Evolutionary conservation across 2,888 invertebrate species (phyloP).

Genomic region (Phymatocera aterrima): DNA sequence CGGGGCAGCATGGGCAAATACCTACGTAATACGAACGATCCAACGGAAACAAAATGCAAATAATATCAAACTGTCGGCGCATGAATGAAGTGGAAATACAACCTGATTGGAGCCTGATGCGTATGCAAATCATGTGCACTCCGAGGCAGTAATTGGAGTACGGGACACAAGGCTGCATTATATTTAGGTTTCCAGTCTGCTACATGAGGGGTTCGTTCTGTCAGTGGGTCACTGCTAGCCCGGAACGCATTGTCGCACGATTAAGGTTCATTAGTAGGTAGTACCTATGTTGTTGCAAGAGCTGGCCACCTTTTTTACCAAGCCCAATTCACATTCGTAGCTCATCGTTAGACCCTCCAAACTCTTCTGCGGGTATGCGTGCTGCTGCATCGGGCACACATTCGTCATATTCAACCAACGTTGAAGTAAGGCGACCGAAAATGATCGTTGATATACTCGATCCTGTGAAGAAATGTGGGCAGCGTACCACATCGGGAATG

Average conservation of each 20-base stretch:
- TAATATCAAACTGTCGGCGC: constrained; percentile 51
- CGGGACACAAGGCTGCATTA: constrained; percentile 69
- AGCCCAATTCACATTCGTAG: neutral
- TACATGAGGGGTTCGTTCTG: constrained; percentile 61
- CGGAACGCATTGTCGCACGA: constrained; percentile 68
- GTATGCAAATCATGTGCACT: constrained; percentile 70
- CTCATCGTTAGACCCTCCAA: neutral
- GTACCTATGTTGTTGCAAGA: constrained; percentile 32
- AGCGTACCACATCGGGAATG: too few relatives aligned
- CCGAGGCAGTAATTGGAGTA: constrained; percentile 68
- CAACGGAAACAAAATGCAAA: constrained; percentile 63
- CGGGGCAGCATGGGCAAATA: too few relatives aligned
- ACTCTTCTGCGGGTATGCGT: neutral
- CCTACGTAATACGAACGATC: neutral
- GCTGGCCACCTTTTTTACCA: constrained; percentile 13
- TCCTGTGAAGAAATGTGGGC: neutral
- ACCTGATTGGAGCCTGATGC: constrained; percentile 69
- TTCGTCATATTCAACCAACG: neutral
- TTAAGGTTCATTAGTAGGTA: constrained; percentile 64
- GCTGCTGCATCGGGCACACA: neutral
- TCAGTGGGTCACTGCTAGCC: constrained; percentile 70
- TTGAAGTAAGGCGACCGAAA: neutral
- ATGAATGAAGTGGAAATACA: constrained; percentile 65
- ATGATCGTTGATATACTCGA: neutral
- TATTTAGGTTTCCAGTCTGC: constrained; percentile 61